A percentile compares a stretch with the other conserved stretches of the same genome.
Evolutionary conservation across 2,113 vertebrate species (phyloP).

Genomic region (Stigmatopora nigra): DNA sequence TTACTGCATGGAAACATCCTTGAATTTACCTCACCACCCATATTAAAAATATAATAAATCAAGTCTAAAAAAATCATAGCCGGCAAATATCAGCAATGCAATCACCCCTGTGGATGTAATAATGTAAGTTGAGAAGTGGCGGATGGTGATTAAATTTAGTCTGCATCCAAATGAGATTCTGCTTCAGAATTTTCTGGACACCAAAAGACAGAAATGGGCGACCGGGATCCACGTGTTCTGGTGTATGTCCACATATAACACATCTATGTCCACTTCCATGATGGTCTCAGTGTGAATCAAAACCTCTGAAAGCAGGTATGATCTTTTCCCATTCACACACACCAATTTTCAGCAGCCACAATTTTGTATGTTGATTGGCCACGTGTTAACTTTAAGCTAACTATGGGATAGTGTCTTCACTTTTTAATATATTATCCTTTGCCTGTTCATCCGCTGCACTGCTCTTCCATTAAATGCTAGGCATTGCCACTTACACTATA

Average conservation of each 20-base stretch:
- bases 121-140: slow-evolving; percentile 15
- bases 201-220: slow-evolving; percentile 5
- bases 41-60: no score
- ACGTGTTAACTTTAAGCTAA: slow-evolving; percentile 13
- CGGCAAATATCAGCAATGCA: not conserved
- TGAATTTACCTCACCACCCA: no score
- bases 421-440: slow-evolving; percentile 1
- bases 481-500: slow-evolving; percentile 12
- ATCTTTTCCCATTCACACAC: slow-evolving; percentile 5
- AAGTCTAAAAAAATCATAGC: not conserved
- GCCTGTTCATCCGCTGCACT: slow-evolving; percentile 1
- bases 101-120: slow-evolving; percentile 15
- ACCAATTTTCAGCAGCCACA: not conserved
- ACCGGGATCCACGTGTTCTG: not conserved
- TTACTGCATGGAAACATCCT: no score
- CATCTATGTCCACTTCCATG: slow-evolving; percentile 31
- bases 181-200: slow-evolving; percentile 4
- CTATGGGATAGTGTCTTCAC: slow-evolving; percentile 5
- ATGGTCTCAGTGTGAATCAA: slow-evolving; percentile 41
- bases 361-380: slow-evolving; percentile 7
- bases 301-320: slow-evolving; percentile 20
- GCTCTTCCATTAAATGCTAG: slow-evolving; percentile 19
- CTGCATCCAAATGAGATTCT: slow-evolving; percentile 5
- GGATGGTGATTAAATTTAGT: slow-evolving; percentile 15
- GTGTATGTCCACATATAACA: not conserved